Evolutionary conservation across 2,888 invertebrate genomes (phyloP).

Genomic region (Pantelozetes paolii): DNA sequence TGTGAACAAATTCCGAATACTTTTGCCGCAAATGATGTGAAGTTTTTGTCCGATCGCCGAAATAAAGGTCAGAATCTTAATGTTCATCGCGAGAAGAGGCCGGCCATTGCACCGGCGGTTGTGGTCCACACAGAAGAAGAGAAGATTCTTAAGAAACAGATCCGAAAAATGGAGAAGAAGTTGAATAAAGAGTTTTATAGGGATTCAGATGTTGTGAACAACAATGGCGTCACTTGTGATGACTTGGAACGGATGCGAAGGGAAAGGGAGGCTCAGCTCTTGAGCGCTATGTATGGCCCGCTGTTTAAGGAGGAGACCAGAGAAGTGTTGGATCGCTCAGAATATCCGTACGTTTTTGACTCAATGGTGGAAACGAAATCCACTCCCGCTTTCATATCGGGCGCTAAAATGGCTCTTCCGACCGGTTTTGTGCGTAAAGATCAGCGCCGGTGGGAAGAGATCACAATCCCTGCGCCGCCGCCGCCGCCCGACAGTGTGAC

Average conservation of each 20-base stretch:
- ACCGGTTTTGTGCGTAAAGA: conserved; percentile 70
- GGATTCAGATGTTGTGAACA: conserved; percentile 48
- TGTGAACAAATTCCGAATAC: neutral
- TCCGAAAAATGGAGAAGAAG: conserved; percentile 79
- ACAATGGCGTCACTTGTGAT: conserved; percentile 37
- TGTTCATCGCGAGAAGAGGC: neutral
- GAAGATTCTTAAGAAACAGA: conserved; percentile 66
- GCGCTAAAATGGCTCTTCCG: conserved; percentile 71
- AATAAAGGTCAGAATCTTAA: too few species aligned
- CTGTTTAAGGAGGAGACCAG: conserved; percentile 32
- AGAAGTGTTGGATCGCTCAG: conserved; percentile 13
- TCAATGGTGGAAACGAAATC: conserved; percentile 66
- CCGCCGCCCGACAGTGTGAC: conserved; percentile 22
- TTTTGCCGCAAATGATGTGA: neutral
- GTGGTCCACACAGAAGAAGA: conserved; percentile 72
- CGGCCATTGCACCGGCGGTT: conserved; percentile 37
- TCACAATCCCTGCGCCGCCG: conserved; percentile 56
- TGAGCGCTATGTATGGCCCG: conserved; percentile 30
- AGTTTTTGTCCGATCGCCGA: neutral
- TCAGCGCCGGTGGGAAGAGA: conserved; percentile 74
- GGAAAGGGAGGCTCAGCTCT: conserved; percentile 33
- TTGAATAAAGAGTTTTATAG: conserved; percentile 49
- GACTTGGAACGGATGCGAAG: conserved; percentile 37
- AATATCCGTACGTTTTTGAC: conserved; percentile 65
- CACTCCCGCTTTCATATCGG: conserved; percentile 69